Base-by-base conservation (phyloP, 1,140 invertebrate genomes). In the Rhizoglyphus robini region DNA sequence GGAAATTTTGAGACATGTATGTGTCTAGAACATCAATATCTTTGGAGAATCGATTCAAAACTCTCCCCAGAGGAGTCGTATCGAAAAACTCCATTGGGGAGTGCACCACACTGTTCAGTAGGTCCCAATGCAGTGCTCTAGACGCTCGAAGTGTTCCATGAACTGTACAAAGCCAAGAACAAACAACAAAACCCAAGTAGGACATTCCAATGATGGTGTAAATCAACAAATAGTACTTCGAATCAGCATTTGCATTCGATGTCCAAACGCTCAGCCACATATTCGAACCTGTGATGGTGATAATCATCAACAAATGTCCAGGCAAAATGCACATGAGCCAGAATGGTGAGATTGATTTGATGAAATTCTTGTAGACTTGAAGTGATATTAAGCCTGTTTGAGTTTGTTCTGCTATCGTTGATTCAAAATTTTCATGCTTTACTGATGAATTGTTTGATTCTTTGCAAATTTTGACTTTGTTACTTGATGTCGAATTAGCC, bases 71-170 rank as follows among this genome's bases (percentile, higher is more conserved):
- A 27, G 88, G 80, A 30, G 77, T 82, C 8, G 73, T 72, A 58
- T 82, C 78, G 71, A 87, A 93, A 80, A 83, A 82, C 2, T 69
- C 65, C 73, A 82, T 74, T 1, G 79, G 63, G 11, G 63, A 81
- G 73, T 82, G 82, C 73, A 95, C 76, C 72, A 95, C 80, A 72
- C 83, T 83, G 59, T 74, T 71, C 73, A 96, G 79, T 76, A 95
- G 82, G 66, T 81, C 4, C n/a, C 67, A 51, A 32, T 67, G 65
- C 38, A 67, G 23, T 34, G 67, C 11, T 20, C 29, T 18, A 18
- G 65, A 27, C 11, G 62, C 62, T 11, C 38, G 15, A 1, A 67
- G 3, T 27, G 25, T 67, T 23, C 65, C 29, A 20, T 31, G 15
- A 20, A 67, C 47, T 13, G 29, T 25, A 15, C 25, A 48, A 32